A percentile compares a stretch with the other conserved stretches of the same genome.
phyloP scores from a whole-genome alignment of 1,140 invertebrate genomes.

The Drosophila virilis region DNA sequence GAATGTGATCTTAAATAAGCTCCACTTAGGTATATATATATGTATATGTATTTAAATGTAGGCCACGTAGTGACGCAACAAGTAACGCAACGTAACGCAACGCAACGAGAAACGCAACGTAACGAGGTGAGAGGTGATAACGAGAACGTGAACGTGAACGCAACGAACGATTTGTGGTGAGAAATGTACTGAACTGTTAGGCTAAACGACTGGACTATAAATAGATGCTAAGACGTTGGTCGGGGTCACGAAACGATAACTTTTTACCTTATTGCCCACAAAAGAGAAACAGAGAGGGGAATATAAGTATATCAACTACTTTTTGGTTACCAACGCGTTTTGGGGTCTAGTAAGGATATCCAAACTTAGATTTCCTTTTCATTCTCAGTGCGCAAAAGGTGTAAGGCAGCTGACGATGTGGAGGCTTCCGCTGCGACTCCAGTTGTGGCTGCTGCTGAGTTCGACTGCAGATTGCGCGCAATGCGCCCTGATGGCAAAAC shows the following conservation, averaged over 20 bases:
- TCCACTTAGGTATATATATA: constrained; percentile 18
- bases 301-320: constrained; percentile 22
- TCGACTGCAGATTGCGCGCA: constrained; percentile 60
- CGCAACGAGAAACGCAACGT: constrained; percentile 53
- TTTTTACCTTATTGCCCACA: constrained; percentile 73
- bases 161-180: constrained; percentile 59
- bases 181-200: constrained; percentile 48
- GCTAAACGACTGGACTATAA: constrained; percentile 43
- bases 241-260: constrained; percentile 43
- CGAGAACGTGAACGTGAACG: constrained; percentile 62
- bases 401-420: constrained; percentile 26
- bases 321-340: constrained; percentile 48
- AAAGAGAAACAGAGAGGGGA: constrained; percentile 39
- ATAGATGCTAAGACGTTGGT: constrained; percentile 48
- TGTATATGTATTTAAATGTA: not conserved
- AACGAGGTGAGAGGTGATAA: constrained; percentile 66
- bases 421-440: constrained; percentile 31
- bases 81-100: constrained; percentile 45
- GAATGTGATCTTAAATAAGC: constrained; percentile 51
- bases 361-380: constrained; percentile 65
- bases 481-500: constrained; percentile 68
- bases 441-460: constrained; percentile 17
- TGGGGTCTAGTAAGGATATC: constrained; percentile 1
- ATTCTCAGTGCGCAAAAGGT: constrained; percentile 28
- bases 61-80: constrained; percentile 33